These are phyloP conservation scores for Pachyrhynchus sulphureomaculatus DNA, from an alignment of 1,140 invertebrate species.

Conservation along the genomic window DNA sequence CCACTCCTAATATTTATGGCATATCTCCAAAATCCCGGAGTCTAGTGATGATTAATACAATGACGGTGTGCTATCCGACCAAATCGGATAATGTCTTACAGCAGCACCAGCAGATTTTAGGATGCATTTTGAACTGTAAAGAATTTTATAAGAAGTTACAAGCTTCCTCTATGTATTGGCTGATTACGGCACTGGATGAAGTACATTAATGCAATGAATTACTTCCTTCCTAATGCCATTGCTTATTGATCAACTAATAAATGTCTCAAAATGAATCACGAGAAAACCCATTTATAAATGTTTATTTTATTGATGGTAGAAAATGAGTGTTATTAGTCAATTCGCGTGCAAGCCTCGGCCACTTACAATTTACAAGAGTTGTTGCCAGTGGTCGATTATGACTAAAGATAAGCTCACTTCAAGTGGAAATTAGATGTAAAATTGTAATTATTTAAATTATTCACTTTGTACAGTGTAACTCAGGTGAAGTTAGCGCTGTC, in stretches of 20 bases:
- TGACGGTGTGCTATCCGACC: too few relatives aligned
- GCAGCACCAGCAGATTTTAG: too few relatives aligned
- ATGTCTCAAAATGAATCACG: conserved; percentile 1
- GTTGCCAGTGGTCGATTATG: neutral
- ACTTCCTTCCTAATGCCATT: neutral
- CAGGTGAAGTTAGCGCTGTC: too few relatives aligned
- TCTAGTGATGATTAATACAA: too few relatives aligned
- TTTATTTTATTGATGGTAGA: neutral
- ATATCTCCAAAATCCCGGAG: too few relatives aligned
- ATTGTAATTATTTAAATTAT: neutral
- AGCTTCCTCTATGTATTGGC: too few relatives aligned
- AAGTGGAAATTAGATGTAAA: neutral
- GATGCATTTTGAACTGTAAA: too few relatives aligned
- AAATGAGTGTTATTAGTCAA: neutral
- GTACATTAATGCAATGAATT: neutral
- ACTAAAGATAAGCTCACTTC: neutral
- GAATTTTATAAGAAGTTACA: too few relatives aligned
- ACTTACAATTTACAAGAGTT: neutral
- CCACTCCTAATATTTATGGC: too few relatives aligned
- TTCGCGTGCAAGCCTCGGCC: neutral
- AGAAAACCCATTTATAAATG: conserved; percentile 3
- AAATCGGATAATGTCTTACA: too few relatives aligned
- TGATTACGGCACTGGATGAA: too few relatives aligned
- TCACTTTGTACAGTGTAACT: neutral
- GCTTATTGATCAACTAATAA: neutral